A percentile compares a stretch with the other conserved stretches of the same genome.
phyloP scores from a whole-genome alignment of 2,888 invertebrate genomes.

The Orthosia gothica region DNA sequence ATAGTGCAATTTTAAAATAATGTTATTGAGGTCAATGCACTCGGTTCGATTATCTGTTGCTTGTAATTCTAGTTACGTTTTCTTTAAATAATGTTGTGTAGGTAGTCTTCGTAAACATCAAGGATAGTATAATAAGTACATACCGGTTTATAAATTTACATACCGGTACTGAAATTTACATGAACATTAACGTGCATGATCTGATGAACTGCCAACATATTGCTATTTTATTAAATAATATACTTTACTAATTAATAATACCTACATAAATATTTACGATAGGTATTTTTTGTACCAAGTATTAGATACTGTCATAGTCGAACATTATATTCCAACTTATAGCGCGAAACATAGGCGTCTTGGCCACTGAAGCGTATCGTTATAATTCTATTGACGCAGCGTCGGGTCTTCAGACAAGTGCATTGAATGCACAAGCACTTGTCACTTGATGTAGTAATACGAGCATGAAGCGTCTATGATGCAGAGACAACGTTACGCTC shows the following conservation, averaged over 20 bases:
- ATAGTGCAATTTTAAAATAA: conserved; percentile 57
- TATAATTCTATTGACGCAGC: conserved; percentile 18
- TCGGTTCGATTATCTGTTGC: conserved; percentile 28
- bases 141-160: background rate
- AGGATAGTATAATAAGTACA: background rate
- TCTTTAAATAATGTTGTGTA: background rate
- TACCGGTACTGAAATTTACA: background rate
- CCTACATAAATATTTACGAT: conserved; percentile 7
- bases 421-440: conserved; percentile 7
- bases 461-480: conserved; percentile 31
- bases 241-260: no score
- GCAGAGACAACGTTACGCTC: conserved; percentile 40
- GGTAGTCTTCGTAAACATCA: background rate
- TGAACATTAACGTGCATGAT: background rate
- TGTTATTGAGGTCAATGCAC: conserved; percentile 61
- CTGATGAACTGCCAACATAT: background rate
- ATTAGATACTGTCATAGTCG: background rate
- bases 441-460: conserved; percentile 2
- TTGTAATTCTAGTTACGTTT: conserved; percentile 5
- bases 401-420: background rate
- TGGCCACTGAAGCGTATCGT: conserved; percentile 26
- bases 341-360: conserved; percentile 7
- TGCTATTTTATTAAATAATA: background rate
- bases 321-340: background rate
- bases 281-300: conserved; percentile 17